phyloP scores from a whole-genome alignment of 2,888 invertebrate genomes.

The Acleris emargana region DNA sequence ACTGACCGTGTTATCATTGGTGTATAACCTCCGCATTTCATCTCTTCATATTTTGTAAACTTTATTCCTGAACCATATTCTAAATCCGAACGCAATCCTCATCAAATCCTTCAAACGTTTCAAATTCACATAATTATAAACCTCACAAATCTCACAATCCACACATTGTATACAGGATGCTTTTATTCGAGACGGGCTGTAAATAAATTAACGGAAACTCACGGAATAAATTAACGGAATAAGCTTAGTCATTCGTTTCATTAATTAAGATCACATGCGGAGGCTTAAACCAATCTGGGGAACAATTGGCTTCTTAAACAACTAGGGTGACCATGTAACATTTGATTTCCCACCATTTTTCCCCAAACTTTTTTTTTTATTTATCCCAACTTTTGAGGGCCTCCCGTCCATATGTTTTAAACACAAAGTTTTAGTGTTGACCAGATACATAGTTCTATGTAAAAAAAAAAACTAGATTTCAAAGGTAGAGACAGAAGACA shows the following conservation, averaged over 20 bases:
- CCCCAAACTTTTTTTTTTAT: too few relatives aligned
- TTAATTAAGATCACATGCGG: slow-evolving; percentile 83
- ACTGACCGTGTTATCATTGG: too few relatives aligned
- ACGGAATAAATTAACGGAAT: slow-evolving; percentile 68
- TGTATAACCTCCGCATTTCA: too few relatives aligned
- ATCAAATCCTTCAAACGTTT: not conserved
- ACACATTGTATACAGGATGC: slow-evolving; percentile 35
- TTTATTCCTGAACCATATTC: too few relatives aligned
- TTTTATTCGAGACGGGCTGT: slow-evolving; percentile 10
- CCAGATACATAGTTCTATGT: too few relatives aligned
- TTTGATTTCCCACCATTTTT: not conserved
- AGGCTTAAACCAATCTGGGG: slow-evolving; percentile 79
- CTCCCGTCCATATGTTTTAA: too few relatives aligned
- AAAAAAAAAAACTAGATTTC: too few relatives aligned
- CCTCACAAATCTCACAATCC: slow-evolving; percentile 12
- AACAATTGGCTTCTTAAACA: slow-evolving; percentile 78
- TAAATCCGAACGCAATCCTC: too few relatives aligned
- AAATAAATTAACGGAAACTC: slow-evolving; percentile 19
- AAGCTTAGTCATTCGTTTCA: slow-evolving; percentile 82
- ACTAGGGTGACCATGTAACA: slow-evolving; percentile 48
- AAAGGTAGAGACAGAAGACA: too few relatives aligned
- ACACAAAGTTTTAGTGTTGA: too few relatives aligned
- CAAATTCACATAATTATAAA: slow-evolving; percentile 34
- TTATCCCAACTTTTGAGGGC: too few relatives aligned
- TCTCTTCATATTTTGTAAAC: too few relatives aligned